A percentile compares a stretch with the other conserved stretches of the same genome.
These are phyloP conservation scores for Boleophthalmus pectinirostris DNA, from an alignment of 2,113 vertebrate genomes.

Conservation along the genomic window DNA sequence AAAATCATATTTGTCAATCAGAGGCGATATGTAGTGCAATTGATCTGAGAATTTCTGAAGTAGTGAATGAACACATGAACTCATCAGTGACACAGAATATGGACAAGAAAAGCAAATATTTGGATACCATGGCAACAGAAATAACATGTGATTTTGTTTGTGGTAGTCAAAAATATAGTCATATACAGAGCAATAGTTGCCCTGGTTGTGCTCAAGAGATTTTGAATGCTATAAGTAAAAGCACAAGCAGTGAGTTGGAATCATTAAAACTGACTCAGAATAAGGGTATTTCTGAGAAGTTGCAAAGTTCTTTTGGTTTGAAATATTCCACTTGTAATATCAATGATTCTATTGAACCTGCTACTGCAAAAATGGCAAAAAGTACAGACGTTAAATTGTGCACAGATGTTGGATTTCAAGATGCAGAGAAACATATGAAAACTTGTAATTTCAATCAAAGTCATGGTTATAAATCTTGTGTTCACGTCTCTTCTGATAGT, in stretches of 20 bases:
- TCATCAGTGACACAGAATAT: slow-evolving; percentile 27
- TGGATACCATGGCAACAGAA: slow-evolving; percentile 17
- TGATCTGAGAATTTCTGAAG: slow-evolving; percentile 76
- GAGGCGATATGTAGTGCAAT: slow-evolving; percentile 63
- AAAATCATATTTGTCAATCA: slow-evolving; percentile 41
- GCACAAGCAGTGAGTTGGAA: not conserved
- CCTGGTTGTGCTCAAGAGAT: not conserved
- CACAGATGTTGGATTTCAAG: slow-evolving; percentile 10
- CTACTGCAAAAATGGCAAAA: slow-evolving; percentile 9
- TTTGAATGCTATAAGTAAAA: not conserved
- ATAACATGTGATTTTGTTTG: slow-evolving; percentile 18
- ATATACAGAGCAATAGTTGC: not conserved
- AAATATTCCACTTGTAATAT: not conserved
- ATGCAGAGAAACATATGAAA: slow-evolving; percentile 7
- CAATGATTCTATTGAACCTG: not conserved
- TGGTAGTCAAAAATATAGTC: slow-evolving; percentile 5
- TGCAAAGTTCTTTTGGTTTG: not conserved
- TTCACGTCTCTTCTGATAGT: slow-evolving; percentile 17
- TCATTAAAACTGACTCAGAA: slow-evolving; percentile 13
- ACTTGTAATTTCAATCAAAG: not conserved
- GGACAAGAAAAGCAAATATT: slow-evolving; percentile 23
- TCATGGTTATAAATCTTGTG: slow-evolving; percentile 4
- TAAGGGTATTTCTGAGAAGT: not conserved
- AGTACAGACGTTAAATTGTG: slow-evolving; percentile 16
- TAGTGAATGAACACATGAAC: slow-evolving; percentile 72